A percentile compares a stretch with the other conserved stretches of the same genome.
These are phyloP conservation scores for Protonemura montana DNA, from an alignment of 2,888 invertebrate species.

Conservation along the genomic window DNA sequence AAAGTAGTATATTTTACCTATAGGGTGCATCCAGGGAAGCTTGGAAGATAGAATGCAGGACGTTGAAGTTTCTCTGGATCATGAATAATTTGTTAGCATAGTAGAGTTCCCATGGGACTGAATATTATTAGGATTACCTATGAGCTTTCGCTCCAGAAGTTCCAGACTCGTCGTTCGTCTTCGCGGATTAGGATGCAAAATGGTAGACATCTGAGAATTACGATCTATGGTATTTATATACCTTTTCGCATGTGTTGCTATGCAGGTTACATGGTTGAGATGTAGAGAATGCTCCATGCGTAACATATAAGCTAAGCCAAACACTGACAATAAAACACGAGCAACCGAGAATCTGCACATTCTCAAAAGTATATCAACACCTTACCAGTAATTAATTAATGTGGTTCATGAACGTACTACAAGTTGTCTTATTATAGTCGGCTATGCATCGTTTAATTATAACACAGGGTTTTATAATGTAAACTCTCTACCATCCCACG, in stretches of 20 bases:
- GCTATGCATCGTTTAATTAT: neutral
- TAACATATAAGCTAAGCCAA: neutral
- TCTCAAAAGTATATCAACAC: neutral
- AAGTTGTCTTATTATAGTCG: neutral
- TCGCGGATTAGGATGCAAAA: neutral
- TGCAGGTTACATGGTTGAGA: neutral
- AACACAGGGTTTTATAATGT: neutral
- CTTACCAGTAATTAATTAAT: neutral
- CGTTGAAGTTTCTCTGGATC: neutral
- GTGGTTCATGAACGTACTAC: neutral
- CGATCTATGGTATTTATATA: constrained; percentile 4
- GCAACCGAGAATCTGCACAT: neutral
- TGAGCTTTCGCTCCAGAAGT: constrained; percentile 12
- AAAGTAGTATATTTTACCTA: constrained; percentile 12
- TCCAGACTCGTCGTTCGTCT: neutral
- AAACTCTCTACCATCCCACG: neutral
- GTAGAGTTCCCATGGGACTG: neutral
- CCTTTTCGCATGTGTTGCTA: neutral
- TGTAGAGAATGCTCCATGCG: neutral
- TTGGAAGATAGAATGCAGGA: neutral
- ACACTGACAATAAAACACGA: neutral
- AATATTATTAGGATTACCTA: constrained; percentile 12
- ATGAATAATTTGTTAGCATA: neutral
- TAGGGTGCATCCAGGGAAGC: neutral
- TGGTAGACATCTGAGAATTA: neutral